Percentiles rank a stretch among this genome's conserved stretches.
Evolutionary conservation across 2,797 vertebrate species (phyloP).

Genomic region (Simalia tracyae): DNA sequence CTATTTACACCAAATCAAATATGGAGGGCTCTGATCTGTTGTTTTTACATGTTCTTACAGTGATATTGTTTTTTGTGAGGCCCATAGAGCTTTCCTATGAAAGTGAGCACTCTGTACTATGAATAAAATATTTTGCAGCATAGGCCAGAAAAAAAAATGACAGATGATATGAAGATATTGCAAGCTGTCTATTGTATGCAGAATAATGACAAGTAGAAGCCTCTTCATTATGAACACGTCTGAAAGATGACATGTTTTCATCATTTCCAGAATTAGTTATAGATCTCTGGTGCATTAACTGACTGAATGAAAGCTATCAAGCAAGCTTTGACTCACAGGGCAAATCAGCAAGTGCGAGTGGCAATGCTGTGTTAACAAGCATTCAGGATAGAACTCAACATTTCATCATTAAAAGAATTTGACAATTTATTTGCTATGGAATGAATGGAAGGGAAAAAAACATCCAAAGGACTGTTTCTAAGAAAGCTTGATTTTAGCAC

Average conservation of each 20-base stretch:
- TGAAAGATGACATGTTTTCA: constrained; percentile 72
- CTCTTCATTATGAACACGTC: constrained; percentile 69
- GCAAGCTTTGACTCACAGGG: constrained; percentile 58
- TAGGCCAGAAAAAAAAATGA: constrained; percentile 58
- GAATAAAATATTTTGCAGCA: constrained; percentile 52
- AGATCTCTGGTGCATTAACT: constrained; percentile 67
- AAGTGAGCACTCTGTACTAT: constrained; percentile 29
- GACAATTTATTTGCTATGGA: neutral
- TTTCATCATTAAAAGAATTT: constrained; percentile 38
- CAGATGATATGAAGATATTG: constrained; percentile 57
- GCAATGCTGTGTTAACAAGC: constrained; percentile 55
- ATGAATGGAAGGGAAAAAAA: neutral
- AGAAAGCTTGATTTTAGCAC: neutral
- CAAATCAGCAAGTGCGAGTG: constrained; percentile 63
- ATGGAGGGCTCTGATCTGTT: constrained; percentile 11
- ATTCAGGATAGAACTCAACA: constrained; percentile 55
- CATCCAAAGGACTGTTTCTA: neutral
- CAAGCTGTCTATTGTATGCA: constrained; percentile 68
- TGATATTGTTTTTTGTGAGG: constrained; percentile 19
- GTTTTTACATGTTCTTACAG: neutral
- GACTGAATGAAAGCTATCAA: constrained; percentile 62
- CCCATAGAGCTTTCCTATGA: neutral
- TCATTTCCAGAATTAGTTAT: constrained; percentile 66
- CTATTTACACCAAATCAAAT: neutral
- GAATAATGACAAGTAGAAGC: constrained; percentile 64